Base-by-base conservation (phyloP, 2,113 vertebrate genomes). In the Sapajus apella region DNA sequence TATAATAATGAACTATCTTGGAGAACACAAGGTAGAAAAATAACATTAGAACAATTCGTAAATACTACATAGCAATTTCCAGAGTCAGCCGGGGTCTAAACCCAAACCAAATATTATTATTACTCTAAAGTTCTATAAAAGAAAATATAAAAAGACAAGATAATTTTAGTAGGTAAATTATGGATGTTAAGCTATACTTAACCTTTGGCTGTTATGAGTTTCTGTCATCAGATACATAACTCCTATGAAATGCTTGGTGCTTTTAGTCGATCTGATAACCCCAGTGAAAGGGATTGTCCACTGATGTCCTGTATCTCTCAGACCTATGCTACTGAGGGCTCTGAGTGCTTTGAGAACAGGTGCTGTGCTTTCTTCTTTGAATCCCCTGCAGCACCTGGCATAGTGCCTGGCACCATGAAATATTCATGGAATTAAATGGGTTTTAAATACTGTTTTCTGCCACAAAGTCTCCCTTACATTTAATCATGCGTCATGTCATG, bases 81-180 rank as follows among this genome's bases (percentile, higher is more conserved):
- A 95, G 45, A 95, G 58, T 82, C 4, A 3, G 8, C 37, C 18
- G 94, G 55, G 1, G n/a, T 52, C 86, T 68, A 97, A 90, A 85
- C 72, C 72, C 14, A 97, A 95, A 95, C 13, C 55, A 96, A 75
- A 6, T 86, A 87, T 50, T 96, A 70, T 89, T 90, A 72, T 92
- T 90, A 50, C 95, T n/a, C 30, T 90, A 79, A 84, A 72, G 8
- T 87, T 97, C 95, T 97, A 70, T 45, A 92, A 97, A 93, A 94
- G 76, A 45, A 89, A 98, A 96, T 47, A 55, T 86, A 95, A 96
- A 27, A 82, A 93, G 92, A 96, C 96, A 98, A 97, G 88, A 86
- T 97, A 97, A 97, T 93, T 97, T 97, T 25, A 90, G 91, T 61
- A 91, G 84, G 84, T 96, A 96, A 97, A 97, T 98, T 96, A 96